Conservation (phyloP, 2,888 invertebrate species). For the Acleris laterana region DNA sequence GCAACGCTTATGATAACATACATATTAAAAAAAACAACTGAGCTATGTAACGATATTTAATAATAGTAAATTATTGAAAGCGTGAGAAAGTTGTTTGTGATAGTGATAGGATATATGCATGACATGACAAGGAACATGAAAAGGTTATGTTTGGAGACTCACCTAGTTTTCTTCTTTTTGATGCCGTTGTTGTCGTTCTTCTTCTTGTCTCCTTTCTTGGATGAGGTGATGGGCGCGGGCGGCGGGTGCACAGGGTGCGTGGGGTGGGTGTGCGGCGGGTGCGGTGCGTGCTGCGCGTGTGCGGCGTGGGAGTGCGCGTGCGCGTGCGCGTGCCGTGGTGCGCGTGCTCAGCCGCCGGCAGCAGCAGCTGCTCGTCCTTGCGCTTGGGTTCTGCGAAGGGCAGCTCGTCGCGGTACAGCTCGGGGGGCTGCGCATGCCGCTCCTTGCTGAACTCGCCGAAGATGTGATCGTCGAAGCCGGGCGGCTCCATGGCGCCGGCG, state of each 20-base stretch:
- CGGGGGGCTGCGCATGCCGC: conserved; percentile 77
- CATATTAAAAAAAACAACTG: background rate
- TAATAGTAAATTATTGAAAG: background rate
- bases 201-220: conserved; percentile 91
- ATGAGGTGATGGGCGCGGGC: conserved; percentile 75
- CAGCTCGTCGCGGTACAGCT: conserved; percentile 79
- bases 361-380: conserved; percentile 75
- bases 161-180: conserved; percentile 97
- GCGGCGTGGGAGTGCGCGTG: conserved; percentile 52
- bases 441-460: conserved; percentile 90
- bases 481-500: conserved; percentile 85
- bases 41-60: too few relatives aligned
- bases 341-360: conserved; percentile 63
- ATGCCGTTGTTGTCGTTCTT: conserved; percentile 93
- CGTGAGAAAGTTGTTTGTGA: background rate
- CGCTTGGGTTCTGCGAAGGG: conserved; percentile 67
- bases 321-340: conserved; percentile 51
- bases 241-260: conserved; percentile 51
- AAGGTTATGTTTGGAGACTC: conserved; percentile 38
- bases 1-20: conserved; percentile 1
- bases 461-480: conserved; percentile 90
- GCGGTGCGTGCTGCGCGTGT: conserved; percentile 52
- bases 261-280: conserved; percentile 52
- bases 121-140: background rate
- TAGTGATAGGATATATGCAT: background rate